Conservation (phyloP, 1,140 invertebrate species). For the Trachelipus rathkii region DNA sequence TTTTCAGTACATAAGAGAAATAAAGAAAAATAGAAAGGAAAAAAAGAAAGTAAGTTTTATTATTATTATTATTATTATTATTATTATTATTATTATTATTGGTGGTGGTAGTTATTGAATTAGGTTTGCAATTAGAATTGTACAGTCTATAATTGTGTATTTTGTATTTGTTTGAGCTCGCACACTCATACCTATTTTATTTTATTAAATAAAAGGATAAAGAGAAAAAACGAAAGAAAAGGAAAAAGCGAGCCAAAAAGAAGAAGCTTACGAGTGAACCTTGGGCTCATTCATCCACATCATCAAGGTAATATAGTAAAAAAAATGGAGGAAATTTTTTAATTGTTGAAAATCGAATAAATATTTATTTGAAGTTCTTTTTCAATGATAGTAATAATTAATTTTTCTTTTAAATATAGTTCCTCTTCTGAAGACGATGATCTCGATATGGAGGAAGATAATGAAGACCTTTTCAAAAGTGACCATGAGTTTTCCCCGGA, state of each 20-base stretch:
- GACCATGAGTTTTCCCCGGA: slow-evolving; percentile 88
- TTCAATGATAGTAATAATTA: not conserved
- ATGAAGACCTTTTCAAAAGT: slow-evolving; percentile 64
- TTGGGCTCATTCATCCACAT: slow-evolving; percentile 37
- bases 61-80: slow-evolving; percentile 16
- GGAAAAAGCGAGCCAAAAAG: slow-evolving; percentile 51
- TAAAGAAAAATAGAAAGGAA: slow-evolving; percentile 4
- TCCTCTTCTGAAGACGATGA: slow-evolving; percentile 54
- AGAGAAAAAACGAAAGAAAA: slow-evolving; percentile 45
- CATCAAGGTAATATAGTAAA: not conserved
- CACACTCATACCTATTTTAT: too few relatives aligned
- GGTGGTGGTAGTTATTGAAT: too few relatives aligned
- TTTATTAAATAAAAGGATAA: too few relatives aligned
- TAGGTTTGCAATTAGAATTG: too few relatives aligned
- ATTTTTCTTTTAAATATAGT: slow-evolving; percentile 49
- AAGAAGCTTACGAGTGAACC: slow-evolving; percentile 40
- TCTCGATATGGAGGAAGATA: slow-evolving; percentile 57
- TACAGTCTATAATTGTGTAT: too few relatives aligned
- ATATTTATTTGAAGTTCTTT: not conserved
- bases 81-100: too few relatives aligned
- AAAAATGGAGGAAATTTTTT: not conserved
- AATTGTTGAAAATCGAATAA: not conserved
- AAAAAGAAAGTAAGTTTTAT: slow-evolving; percentile 18
- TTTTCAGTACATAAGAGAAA: not conserved
- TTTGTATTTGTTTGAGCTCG: too few relatives aligned